Evolutionary conservation across 1,140 invertebrate genomes (phyloP), one percentile per base, ranked within the genome.

Genomic region (Caerostris extrusa): DNA sequence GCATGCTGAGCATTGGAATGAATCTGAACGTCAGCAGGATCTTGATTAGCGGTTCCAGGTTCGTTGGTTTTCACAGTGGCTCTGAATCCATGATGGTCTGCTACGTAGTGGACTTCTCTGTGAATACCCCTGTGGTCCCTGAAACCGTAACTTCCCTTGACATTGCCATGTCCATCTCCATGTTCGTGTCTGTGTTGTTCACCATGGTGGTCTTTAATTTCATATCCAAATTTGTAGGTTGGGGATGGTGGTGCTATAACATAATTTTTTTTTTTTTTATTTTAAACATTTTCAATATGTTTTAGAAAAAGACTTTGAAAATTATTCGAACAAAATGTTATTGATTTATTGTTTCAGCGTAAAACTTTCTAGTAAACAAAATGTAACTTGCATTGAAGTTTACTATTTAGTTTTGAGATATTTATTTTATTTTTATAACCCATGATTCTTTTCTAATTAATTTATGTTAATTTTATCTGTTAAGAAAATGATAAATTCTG

Each of bases 31-130:
- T 85, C 50, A n/a, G 91, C 91, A 5, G 91, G 91, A 69, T 93
- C 64, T n/a, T 93, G 91, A n/a, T 91, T 91, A 19, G 90, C 90
- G 3, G 94, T 95, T 93, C 95, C 95, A 7, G 93, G 93, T 77
- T 95, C 95, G 56, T 95, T 95, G 55, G 90, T 95, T 8, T 89
- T 90, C 10, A 95, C 94, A n/a, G 55, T 50, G 50, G 94, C 95
- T 53, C 93, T 88, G 93, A 95, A 95, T n/a, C 95, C 95, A n/a
- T 71, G 82, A 8, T 95, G 82, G 57, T 95, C 95, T 17, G 95
- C 95, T 34, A 85, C 81, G 81, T 95, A 95, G 34, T 94, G 67
- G 34, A 95, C 95, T 19, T 91, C 77, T n/a, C 95, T 91, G 53
- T 90, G 58, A 19, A 83, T 34, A 3, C 95, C 95, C 50, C 91